Evolutionary conservation across 2,888 invertebrate genomes (phyloP), one percentile per base, ranked within the genome.

Genomic region (Drosophila anceps): DNA sequence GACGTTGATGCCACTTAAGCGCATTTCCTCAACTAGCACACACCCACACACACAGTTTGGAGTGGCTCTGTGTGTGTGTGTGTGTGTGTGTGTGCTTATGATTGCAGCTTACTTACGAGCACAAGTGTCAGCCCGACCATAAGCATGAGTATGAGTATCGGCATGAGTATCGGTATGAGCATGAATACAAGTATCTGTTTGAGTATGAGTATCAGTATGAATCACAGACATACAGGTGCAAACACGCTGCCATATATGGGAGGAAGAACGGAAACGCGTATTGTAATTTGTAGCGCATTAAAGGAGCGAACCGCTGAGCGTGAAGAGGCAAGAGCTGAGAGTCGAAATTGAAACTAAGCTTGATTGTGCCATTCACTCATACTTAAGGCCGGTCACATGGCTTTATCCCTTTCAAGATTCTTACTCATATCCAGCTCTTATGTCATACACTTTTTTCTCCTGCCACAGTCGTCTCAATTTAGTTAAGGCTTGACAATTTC

Each of bases 1-100:
- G 37, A 67, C 54, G 66, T 51, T 67, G 68, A 66, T 66, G 68
- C 53, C 66, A 66, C 37, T 66, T 66, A 46, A 67, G 66, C 68
- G 54, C 44, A 67, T 66, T 66, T 67, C 68, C 66, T 53, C 12
- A 67, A 46, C 67, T 31, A n/a, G n/a, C n/a, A 53, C 43, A 66
- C 51, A 13, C 29, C 20, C 44, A 66, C 66, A n/a, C 20, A 33
- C 41, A 65, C 10, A 43, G 10, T 44, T 31, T 15, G 15, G 31
- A 35, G 35, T 53, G 35, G 18, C 20, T 18, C 5, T 27, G 27
- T 41, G 24, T 50, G 37, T 20, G 8, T 31, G 53, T 50, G 18
- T n/a, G n/a, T 27, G 27, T 41, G 24, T 50, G 37, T 20, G 8
- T 31, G 53, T 50, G 18, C 33, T 53, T 43, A 53, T 27, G 27